phyloP scores from a whole-genome alignment of 92 coral and sea anemone genomes.

The Parazoanthus atlanticus region DNA sequence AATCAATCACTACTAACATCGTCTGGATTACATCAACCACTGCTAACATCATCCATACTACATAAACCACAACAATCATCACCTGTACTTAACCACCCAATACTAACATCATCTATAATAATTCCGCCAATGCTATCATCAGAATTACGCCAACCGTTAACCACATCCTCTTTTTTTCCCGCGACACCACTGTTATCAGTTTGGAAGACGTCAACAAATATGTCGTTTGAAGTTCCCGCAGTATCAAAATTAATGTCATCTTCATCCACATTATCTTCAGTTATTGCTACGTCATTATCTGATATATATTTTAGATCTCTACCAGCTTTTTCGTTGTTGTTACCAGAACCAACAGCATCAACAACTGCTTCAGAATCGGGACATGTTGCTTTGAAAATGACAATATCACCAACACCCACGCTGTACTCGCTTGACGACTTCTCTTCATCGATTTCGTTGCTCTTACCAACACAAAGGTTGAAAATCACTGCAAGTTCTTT shows the following conservation, averaged over 20 bases:
- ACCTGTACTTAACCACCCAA: no score
- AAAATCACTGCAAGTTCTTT: neutral
- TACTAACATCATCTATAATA: neutral
- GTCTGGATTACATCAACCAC: neutral
- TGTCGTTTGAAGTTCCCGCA: neutral
- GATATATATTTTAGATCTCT: neutral
- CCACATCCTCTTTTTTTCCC: neutral
- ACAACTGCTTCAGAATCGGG: neutral
- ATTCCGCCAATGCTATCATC: neutral
- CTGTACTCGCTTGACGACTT: neutral
- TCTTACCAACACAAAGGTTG: neutral
- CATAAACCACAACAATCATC: neutral
- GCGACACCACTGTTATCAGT: neutral
- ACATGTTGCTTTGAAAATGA: neutral
- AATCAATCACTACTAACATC: neutral
- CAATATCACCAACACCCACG: conserved; percentile 11
- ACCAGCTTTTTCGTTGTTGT: neutral
- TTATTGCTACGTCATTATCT: neutral
- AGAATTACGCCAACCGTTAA: neutral
- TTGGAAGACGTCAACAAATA: neutral
- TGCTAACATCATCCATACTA: neutral
- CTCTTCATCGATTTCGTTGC: conserved; percentile 2
- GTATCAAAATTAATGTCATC: neutral
- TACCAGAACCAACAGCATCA: neutral
- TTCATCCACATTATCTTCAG: neutral